Evolutionary conservation across 2,113 vertebrate genomes (phyloP), one percentile per base, ranked within the genome.

Genomic region (Malurus cyaneus): DNA sequence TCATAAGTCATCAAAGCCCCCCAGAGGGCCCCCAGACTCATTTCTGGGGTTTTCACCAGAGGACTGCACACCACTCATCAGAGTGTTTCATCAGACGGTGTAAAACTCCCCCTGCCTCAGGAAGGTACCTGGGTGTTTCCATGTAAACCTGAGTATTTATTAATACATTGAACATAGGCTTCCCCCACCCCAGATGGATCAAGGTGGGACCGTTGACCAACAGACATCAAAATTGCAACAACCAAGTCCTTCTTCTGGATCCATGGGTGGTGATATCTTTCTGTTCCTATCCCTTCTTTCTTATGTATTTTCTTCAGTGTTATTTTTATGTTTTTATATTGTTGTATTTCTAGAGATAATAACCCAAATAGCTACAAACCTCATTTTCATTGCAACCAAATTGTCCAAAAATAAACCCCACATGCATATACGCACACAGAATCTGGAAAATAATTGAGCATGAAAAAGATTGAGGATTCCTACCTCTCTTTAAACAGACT

Each of bases 351-450:
- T 26, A 11, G 31, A 60, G 14, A 26, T 36, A 44, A 52, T 24
- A 67, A 44, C 6, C 2, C 11, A 50, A 59, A 76, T 25, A 20
- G 13, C 36, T 67, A 5, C 36, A 67, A 59, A 67, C 7, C 20
- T 67, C 20, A 36, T 59, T 59, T 36, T 21, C 31, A 26, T 14
- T 60, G 62, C 36, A 44, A 67, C 11, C 20, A 52, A 26, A 9
- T 18, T 50, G 20, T 32, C 26, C 25, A 36, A 50, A 52, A 76
- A 86, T 44, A 66, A 52, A 34, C 20, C 46, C 42, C 13, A n/a
- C 5, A 31, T 31, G 29, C 9, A 29, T 14, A 49, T 39, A 23
- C 3, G 32, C 0, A 31, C 18, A 41, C 2, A 19, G 0, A 28
- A 14, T 28, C 36, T 20, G 28, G 28, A 70, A 80, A 86, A 91